Evolutionary conservation across 2,888 invertebrate species (phyloP).

Genomic region (Magallana nippona): DNA sequence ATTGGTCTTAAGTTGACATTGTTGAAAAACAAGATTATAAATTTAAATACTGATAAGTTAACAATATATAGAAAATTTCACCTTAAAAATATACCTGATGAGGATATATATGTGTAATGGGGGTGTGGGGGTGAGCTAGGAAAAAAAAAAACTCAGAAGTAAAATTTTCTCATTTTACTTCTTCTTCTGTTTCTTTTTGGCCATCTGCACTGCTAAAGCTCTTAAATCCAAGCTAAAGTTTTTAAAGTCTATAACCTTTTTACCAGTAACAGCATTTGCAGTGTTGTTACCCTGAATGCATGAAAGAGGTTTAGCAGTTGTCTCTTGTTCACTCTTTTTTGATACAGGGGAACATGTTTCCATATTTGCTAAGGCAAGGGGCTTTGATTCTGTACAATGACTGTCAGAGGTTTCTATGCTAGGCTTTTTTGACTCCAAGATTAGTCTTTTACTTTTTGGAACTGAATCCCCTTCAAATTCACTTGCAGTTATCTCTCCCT

Average conservation of each 20-base stretch:
- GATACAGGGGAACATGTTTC: too few relatives aligned
- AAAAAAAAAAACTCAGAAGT: not conserved
- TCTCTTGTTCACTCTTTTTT: not conserved
- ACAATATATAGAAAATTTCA: too few relatives aligned
- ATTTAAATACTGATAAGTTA: too few relatives aligned
- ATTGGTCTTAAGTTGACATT: too few relatives aligned
- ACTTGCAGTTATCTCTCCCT: not conserved
- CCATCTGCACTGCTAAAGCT: slow-evolving; percentile 1
- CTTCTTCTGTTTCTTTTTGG: not conserved
- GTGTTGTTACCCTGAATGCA: not conserved
- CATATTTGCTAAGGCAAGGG: too few relatives aligned
- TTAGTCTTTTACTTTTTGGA: not conserved
- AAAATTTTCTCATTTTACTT: not conserved
- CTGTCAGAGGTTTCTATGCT: not conserved
- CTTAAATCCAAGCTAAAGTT: slow-evolving; percentile 7
- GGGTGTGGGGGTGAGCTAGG: too few relatives aligned
- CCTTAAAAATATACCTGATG: too few relatives aligned
- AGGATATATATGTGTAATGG: too few relatives aligned
- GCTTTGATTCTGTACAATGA: too few relatives aligned
- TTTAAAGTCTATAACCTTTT: not conserved
- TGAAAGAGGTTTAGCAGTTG: not conserved
- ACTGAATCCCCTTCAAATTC: not conserved
- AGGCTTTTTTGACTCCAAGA: not conserved
- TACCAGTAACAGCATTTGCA: not conserved
- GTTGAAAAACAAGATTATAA: too few relatives aligned